Base-by-base conservation (phyloP, 2,888 invertebrate species). In the Beris chalybata region DNA sequence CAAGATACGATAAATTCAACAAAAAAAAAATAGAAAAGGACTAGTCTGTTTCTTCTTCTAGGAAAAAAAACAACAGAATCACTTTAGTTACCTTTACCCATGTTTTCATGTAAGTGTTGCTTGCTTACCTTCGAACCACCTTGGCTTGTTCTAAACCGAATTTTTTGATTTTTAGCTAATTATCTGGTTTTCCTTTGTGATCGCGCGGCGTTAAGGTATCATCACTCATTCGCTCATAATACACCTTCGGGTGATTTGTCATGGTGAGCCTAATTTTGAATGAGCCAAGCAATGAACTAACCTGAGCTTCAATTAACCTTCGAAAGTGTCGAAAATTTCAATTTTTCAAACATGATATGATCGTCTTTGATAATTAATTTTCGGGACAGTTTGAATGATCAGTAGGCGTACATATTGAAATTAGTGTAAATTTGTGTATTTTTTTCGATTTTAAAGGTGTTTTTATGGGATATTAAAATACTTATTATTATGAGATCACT, bases 271-370 rank as follows among this genome's bases (percentile, higher is more conserved):
- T 58, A 45, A 58, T 58, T 45, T 58, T 58, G 45, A 58, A 58
- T 58, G 57, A 58, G 45, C 57, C 45, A 30, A 58, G 38, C 57
- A 45, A 58, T 58, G 57, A 58, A 11, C 57, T 12, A 45, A 58
- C 9, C 44, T 58, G 57, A 44, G 57, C 57, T 58, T 58, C 57
- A 58, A 44, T 58, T 58, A 58, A 58, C 57, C 57, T 58, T 47
- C 45, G 7, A 29, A 45, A 45, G 57, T 58, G 57, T 58, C 57
- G 47, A 58, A 58, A 58, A 58, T 58, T 58, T 58, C 57, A 58
- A 58, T 58, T 44, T 58, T 47, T 58, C 57, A 58, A 45, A 58
- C 47, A 43, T 43, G 44, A 43, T 43, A 56, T 56, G 11, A 22
- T 22, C 22, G 56, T 43, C 22, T 22, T 38, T 13, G 15, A 58